These are phyloP conservation scores for Macrophya annulata DNA, from an alignment of 2,888 invertebrate species.

Conservation along the genomic window DNA sequence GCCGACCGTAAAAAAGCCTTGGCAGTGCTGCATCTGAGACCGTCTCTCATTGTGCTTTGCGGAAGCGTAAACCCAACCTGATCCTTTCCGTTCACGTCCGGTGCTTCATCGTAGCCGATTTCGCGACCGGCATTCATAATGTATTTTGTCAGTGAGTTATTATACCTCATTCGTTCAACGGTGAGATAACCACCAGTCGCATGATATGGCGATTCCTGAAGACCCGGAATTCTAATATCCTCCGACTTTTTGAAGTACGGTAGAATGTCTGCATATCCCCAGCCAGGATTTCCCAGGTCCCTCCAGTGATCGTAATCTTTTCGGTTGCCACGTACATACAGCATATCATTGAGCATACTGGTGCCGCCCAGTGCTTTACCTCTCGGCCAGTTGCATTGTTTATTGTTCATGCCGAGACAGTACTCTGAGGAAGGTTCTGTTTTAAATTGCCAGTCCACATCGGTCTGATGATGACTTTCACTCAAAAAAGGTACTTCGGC, in stretches of 20 bases:
- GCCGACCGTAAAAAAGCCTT: constrained; percentile 83
- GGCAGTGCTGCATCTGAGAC: constrained; percentile 84
- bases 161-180: constrained; percentile 87
- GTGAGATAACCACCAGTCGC: constrained; percentile 87
- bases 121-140: constrained; percentile 87
- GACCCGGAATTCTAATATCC: constrained; percentile 86
- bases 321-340: constrained; percentile 79
- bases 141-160: constrained; percentile 86
- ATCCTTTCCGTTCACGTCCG: constrained; percentile 88
- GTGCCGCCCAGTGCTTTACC: constrained; percentile 80
- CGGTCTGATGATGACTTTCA: constrained; percentile 88
- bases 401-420: constrained; percentile 77
- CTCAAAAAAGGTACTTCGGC: constrained; percentile 92
- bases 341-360: constrained; percentile 81
- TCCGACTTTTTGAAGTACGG: constrained; percentile 82
- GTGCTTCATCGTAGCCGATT: constrained; percentile 84
- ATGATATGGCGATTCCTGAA: constrained; percentile 83
- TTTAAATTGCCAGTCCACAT: constrained; percentile 94
- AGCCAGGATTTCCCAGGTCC: constrained; percentile 78
- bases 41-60: constrained; percentile 89
- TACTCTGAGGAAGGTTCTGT: constrained; percentile 87
- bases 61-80: constrained; percentile 91
- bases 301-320: constrained; percentile 80
- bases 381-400: constrained; percentile 73
- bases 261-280: constrained; percentile 73